Evolutionary conservation across 2,797 vertebrate genomes (phyloP), one percentile per base, ranked within the genome.

Genomic region (Coranthus polyacanthus): DNA sequence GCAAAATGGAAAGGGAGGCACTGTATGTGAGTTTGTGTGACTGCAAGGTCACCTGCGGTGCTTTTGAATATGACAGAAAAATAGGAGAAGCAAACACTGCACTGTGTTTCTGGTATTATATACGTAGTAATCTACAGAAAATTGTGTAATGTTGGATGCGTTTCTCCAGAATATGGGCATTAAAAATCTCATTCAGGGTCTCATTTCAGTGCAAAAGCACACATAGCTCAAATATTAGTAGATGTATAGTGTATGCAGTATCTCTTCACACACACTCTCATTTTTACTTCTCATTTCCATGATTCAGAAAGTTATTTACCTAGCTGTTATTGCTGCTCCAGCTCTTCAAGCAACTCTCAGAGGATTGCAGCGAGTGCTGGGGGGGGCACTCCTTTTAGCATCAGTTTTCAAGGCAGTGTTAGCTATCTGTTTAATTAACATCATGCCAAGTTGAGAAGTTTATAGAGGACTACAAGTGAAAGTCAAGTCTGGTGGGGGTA

Each of bases 341-440:
- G 20, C 44, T 77, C 54, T 64, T 72, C 36, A 4, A 18, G 45
- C 44, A 56, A n/a, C 55, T 76, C 80, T 68, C 73, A 0, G 43
- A 37, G 60, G 84, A 69, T 46, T 26, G 54, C 52, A 41, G 54
- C 0, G 12, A 65, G 66, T 55, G 41, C 51, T 3, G 7, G 3
- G 11, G 26, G 17, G 41, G 42, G 58, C 52, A n/a, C 44, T 70
- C 55, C 4, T 78, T 83, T 71, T 26, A 69, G 59, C 46, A 58
- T 68, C 34, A 8, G 42, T 67, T 83, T 80, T 72, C 24, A 57
- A 72, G 63, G 49, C 34, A 9, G 38, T 52, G 58, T 78, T 73
- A 52, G 65, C 66, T 65, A 66, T 76, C 54, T 78, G 65, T 72
- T 78, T 83, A 86, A 91, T 91, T 83, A 86, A 62, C 47, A 75